These are phyloP conservation scores for Coptodon rendalli DNA, from an alignment of 2,113 vertebrate genomes.

Conservation along the genomic window DNA sequence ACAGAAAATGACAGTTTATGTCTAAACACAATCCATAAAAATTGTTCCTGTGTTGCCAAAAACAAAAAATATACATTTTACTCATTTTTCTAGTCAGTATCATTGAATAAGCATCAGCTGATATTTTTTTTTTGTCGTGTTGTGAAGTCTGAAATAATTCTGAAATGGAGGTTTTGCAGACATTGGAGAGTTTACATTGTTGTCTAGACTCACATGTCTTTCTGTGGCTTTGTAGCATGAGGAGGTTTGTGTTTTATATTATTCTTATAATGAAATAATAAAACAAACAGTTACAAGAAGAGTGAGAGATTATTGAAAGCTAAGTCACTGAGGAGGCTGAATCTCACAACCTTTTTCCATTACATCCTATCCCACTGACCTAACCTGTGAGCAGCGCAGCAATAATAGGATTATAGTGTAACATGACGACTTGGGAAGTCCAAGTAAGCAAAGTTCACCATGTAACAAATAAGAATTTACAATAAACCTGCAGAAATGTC, in stretches of 20 bases:
- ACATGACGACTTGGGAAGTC: not conserved
- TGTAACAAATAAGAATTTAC: not conserved
- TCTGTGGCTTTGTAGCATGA: too few relatives aligned
- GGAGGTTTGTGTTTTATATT: too few relatives aligned
- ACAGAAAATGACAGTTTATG: not conserved
- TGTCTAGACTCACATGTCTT: not conserved
- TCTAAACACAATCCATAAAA: not conserved
- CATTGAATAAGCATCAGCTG: not conserved
- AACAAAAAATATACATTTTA: accelerated
- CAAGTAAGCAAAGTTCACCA: not conserved
- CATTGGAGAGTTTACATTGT: not conserved
- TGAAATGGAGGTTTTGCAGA: accelerated
- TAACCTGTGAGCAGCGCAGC: not conserved
- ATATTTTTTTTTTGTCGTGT: accelerated
- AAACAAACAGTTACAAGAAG: not conserved
- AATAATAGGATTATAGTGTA: not conserved
- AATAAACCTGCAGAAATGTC: not conserved
- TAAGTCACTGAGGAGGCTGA: accelerated
- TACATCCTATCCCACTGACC: not conserved
- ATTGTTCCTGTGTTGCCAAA: accelerated
- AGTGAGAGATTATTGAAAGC: not conserved
- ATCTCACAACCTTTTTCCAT: not conserved
- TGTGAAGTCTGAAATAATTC: accelerated
- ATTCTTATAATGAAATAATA: not conserved
- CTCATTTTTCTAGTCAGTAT: too few relatives aligned